Evolutionary conservation across 2,888 invertebrate species (phyloP).

Genomic region (Scaptomyza cyrtandrae): DNA sequence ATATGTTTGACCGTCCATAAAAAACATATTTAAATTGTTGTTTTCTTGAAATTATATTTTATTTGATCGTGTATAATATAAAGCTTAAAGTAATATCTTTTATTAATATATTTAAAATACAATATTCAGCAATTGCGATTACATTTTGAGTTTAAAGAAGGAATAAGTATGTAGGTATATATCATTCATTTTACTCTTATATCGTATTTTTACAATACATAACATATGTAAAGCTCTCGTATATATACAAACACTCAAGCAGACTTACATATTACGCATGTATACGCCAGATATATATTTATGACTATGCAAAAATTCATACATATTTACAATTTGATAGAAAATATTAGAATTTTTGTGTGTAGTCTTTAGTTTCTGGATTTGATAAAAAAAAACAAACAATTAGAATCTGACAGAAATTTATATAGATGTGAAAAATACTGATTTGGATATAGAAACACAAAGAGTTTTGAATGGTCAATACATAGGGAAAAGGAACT

Average conservation of each 20-base stretch:
- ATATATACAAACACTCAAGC: constrained; percentile 61
- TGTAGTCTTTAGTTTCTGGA: constrained; percentile 50
- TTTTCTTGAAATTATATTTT: constrained; percentile 46
- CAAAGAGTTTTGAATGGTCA: constrained; percentile 7
- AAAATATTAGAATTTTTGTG: constrained; percentile 73
- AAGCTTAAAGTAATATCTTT: constrained; percentile 50
- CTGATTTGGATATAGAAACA: constrained; percentile 45
- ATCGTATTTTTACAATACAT: constrained; percentile 46
- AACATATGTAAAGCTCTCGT: constrained; percentile 47
- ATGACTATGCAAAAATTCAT: constrained; percentile 73
- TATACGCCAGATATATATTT: constrained; percentile 54
- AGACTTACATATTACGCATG: constrained; percentile 61
- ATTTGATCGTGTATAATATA: constrained; percentile 65
- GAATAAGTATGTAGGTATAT: constrained; percentile 33
- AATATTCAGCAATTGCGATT: constrained; percentile 61
- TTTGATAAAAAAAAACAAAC: constrained; percentile 13
- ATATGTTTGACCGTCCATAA: not conserved
- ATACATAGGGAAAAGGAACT: constrained; percentile 50
- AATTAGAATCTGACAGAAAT: constrained; percentile 15
- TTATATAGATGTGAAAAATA: constrained; percentile 48
- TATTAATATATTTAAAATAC: constrained; percentile 52
- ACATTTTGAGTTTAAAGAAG: constrained; percentile 37
- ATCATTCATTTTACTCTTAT: constrained; percentile 37
- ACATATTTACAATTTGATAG: constrained; percentile 72
- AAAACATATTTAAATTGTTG: constrained; percentile 9